Evolutionary conservation across 2,888 invertebrate genomes (phyloP), one percentile per base, ranked within the genome.

Genomic region (Agrenia bidenticulata): DNA sequence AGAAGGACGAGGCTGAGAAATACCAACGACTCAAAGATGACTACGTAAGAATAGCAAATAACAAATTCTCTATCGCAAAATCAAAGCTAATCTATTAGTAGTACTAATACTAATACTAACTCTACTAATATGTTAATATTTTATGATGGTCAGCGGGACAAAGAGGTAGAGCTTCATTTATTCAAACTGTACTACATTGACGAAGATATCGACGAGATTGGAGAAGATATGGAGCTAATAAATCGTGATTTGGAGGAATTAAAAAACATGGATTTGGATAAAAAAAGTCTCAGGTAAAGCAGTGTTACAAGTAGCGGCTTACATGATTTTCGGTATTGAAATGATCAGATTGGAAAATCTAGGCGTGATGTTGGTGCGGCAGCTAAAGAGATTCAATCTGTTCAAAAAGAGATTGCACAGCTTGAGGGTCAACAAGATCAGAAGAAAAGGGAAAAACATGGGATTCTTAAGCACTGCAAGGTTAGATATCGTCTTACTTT

Each of bases 1-100:
- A 99, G 80, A 97, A 98, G 81, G 96, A 98, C 80, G 99, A 99
- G 81, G 99, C 99, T 0, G 97, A 98, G 79, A 93, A 95, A 77
- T 99, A 98, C 99, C 92, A 97, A 56, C 84, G 90, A 0, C 54
- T 75, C 2, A 75, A 75, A 27, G 73, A 75, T 65, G 75, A 75
- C 55, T 74, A 73, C 61, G 72, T 74, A 64, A 62, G n/a, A n/a
- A n/a, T n/a, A n/a, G n/a, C n/a, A n/a, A n/a, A n/a, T n/a, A n/a
- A n/a, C n/a, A n/a, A n/a, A n/a, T n/a, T n/a, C n/a, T n/a, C n/a
- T n/a, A n/a, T n/a, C n/a, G n/a, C n/a, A n/a, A n/a, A n/a, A n/a
- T n/a, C n/a, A n/a, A n/a, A n/a, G n/a, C n/a, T n/a, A n/a, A n/a
- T n/a, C n/a, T n/a, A n/a, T n/a, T n/a, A n/a, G n/a, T n/a, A n/a